Conservation (phyloP, 2,888 invertebrate genomes). For the Latrodectus elegans region DNA sequence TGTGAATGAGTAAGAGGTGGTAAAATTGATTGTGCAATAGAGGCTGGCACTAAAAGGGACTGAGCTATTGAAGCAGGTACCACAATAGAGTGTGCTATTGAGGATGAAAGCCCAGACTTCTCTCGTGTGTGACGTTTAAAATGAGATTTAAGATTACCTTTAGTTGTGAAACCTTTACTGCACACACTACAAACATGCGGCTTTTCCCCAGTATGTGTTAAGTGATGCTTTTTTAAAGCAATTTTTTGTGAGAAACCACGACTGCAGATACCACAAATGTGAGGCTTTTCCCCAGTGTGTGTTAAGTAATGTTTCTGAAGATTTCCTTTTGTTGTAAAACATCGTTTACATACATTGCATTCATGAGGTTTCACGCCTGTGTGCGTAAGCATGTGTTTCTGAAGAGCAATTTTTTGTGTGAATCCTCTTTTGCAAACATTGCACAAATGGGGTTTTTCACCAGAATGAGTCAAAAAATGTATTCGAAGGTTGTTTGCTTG, state of each 20-base stretch:
- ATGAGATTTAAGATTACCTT: slow-evolving; percentile 61
- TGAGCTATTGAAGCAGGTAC: slow-evolving; percentile 57
- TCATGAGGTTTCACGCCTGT: slow-evolving; percentile 61
- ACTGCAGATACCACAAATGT: slow-evolving; percentile 57
- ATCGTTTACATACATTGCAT: slow-evolving; percentile 59
- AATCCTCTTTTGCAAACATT: slow-evolving; percentile 56
- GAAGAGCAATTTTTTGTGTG: slow-evolving; percentile 59
- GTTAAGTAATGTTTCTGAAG: slow-evolving; percentile 64
- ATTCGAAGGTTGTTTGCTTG: slow-evolving; percentile 62
- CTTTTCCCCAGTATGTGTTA: slow-evolving; percentile 21
- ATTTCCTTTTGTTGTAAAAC: slow-evolving; percentile 61
- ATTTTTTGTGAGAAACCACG: slow-evolving; percentile 32
- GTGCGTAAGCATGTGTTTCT: slow-evolving; percentile 63
- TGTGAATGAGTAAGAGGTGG: slow-evolving; percentile 8
- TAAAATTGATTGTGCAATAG: slow-evolving; percentile 56
- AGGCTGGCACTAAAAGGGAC: slow-evolving; percentile 57
- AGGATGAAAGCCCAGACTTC: slow-evolving; percentile 44
- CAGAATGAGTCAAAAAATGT: slow-evolving; percentile 60
- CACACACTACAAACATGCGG: slow-evolving; percentile 39
- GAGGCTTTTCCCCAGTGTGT: slow-evolving; percentile 62
- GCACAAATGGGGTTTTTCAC: slow-evolving; percentile 64
- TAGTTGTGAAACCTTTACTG: slow-evolving; percentile 50
- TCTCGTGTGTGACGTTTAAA: slow-evolving; percentile 50
- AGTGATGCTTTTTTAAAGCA: slow-evolving; percentile 21
- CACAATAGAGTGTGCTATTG: slow-evolving; percentile 56